Evolutionary conservation across 2,888 invertebrate species (phyloP), one percentile per base, ranked within the genome.

Genomic region (Hirudinaria manillensis): DNA sequence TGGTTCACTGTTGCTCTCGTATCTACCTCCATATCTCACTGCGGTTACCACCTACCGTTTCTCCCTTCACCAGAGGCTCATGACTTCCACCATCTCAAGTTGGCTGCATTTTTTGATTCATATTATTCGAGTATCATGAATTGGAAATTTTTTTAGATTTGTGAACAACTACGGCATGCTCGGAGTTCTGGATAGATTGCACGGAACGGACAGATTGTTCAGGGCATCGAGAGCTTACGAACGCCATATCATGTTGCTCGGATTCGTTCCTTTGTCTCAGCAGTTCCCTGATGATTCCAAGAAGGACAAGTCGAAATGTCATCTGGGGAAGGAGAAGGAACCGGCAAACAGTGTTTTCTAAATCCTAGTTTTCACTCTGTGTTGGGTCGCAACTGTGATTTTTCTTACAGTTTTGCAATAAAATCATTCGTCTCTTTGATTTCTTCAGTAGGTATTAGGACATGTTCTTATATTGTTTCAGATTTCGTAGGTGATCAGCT

Each of bases 31-130:
- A 91, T 92, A 82, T 90, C 92, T 13, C 93, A 93, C 84, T 91
- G 91, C 67, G 93, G 93, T 19, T 93, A 93, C 82, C 93, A 93
- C 86, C 87, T 93, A 81, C 93, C 93, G 0, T 91, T 92, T 84
- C 90, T 92, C 83, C 91, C 92, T 7, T 92, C 92, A 66, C 92
- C 93, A 10, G 92, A 93, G 84, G 91, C 91, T 0, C 93, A 93
- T 82, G 93, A 93, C 85, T 93, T 91, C 84, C 93, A 93, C 84
- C 93, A 93, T 85, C 88, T 92, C 79, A 93, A 92, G 87, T 87
- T 80, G 82, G 85, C 67, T 36, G 32, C 7, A 70, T 13, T 4
- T 45, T 24, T 68, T 6, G 27, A 32, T 34, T 29, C 45, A 45
- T 16, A 16, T 45, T 45, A 16, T 45, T 45, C 45, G 10, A 45